Evolutionary conservation across 1,140 invertebrate species (phyloP).

Genomic region (Mya arenaria): DNA sequence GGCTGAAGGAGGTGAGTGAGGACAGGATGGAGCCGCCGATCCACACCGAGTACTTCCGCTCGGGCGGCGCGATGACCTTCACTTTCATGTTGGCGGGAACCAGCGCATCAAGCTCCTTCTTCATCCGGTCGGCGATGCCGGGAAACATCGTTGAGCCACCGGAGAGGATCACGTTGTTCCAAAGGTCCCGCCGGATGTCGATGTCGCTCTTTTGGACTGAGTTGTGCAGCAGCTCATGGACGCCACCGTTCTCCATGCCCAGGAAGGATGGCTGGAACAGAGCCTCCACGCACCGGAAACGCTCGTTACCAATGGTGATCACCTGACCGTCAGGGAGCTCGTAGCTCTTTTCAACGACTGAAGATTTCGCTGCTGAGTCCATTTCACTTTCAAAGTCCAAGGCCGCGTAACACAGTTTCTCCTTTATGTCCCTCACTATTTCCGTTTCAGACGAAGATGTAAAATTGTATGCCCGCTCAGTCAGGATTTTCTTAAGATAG

Average conservation of each 20-base stretch:
- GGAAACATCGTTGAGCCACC: slow-evolving; percentile 55
- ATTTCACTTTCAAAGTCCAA: slow-evolving; percentile 91
- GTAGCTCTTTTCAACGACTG: slow-evolving; percentile 76
- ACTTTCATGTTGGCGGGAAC: slow-evolving; percentile 77
- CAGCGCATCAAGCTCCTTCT: slow-evolving; percentile 43
- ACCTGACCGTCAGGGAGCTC: slow-evolving; percentile 81
- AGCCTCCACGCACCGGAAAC: slow-evolving; percentile 77
- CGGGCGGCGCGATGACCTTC: slow-evolving; percentile 79
- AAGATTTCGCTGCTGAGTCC: slow-evolving; percentile 89
- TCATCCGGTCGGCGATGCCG: slow-evolving; percentile 73
- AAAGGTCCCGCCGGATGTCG: slow-evolving; percentile 51
- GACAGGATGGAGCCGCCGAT: slow-evolving; percentile 84
- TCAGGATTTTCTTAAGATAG: slow-evolving; percentile 97
- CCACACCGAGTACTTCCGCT: slow-evolving; percentile 75
- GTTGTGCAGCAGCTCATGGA: slow-evolving; percentile 89
- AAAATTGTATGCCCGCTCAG: slow-evolving; percentile 98
- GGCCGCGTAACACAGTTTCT: slow-evolving; percentile 82
- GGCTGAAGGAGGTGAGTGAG: slow-evolving; percentile 85
- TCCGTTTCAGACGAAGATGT: slow-evolving; percentile 91
- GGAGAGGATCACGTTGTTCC: slow-evolving; percentile 48
- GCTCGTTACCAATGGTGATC: slow-evolving; percentile 81
- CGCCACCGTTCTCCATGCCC: slow-evolving; percentile 56
- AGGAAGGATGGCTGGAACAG: slow-evolving; percentile 87
- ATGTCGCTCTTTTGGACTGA: slow-evolving; percentile 85
- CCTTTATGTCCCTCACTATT: slow-evolving; percentile 95